phyloP scores from a whole-genome alignment of 2,113 vertebrate species.

The Megaceryle torquata region DNA sequence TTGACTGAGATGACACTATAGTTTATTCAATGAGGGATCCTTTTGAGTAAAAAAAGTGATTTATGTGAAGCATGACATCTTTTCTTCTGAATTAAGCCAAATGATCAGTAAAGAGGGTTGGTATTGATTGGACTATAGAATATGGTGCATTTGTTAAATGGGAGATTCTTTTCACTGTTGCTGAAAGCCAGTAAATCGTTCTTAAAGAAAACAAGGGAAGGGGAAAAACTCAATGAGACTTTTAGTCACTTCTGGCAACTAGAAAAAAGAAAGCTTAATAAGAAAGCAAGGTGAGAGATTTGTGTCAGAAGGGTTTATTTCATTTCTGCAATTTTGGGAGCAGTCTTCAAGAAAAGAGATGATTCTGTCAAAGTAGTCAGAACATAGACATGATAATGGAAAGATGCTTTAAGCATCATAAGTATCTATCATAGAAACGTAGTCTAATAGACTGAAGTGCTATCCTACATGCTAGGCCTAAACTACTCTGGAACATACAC shows the following conservation, averaged over 20 bases:
- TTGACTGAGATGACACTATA: constrained; percentile 12
- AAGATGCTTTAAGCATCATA: neutral
- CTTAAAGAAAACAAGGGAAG: neutral
- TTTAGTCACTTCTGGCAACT: neutral
- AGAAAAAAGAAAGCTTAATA: neutral
- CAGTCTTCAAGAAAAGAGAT: neutral
- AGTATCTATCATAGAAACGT: neutral
- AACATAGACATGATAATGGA: neutral
- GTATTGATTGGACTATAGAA: constrained; percentile 40
- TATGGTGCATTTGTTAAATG: constrained; percentile 2
- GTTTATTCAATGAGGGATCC: neutral
- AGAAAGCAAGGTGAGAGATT: neutral
- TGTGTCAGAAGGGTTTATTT: constrained; percentile 13
- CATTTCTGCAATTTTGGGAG: neutral
- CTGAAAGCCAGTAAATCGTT: neutral
- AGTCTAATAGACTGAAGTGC: neutral
- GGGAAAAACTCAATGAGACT: neutral
- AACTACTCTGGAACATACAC: neutral
- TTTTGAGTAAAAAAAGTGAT: constrained; percentile 6
- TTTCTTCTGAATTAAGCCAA: constrained; percentile 43
- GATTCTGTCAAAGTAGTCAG: neutral
- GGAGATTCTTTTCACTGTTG: neutral
- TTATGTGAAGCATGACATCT: constrained; percentile 16
- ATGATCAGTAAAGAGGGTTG: constrained; percentile 1
- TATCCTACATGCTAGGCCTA: neutral